A percentile compares a stretch with the other conserved stretches of the same genome.
Conservation (phyloP, 1,140 invertebrate genomes). For the Rhopalosiphum padi region DNA sequence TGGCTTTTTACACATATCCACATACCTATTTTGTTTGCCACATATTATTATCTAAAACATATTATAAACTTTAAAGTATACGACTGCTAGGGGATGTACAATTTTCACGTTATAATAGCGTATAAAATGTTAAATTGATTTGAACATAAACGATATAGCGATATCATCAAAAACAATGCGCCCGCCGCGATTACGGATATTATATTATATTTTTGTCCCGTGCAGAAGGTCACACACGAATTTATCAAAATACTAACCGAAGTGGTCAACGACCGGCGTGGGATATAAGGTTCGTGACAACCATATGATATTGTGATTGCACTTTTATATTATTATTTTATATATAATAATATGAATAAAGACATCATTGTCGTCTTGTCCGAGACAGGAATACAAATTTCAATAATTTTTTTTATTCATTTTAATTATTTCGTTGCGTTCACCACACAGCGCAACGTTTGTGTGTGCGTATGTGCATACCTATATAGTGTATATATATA, state of each 20-base stretch:
- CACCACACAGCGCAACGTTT: background rate
- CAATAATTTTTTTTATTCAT: constrained; percentile 27
- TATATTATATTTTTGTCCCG: background rate
- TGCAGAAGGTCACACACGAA: constrained; percentile 21
- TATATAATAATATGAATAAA: constrained; percentile 44
- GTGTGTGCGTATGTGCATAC: background rate
- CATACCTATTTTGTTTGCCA: no score
- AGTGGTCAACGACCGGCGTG: constrained; percentile 58
- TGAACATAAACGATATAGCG: background rate
- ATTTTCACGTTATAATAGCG: no score
- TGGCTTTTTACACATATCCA: no score
- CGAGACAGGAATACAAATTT: constrained; percentile 55
- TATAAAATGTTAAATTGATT: background rate
- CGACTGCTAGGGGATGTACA: background rate
- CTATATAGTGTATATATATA: background rate
- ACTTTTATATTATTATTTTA: constrained; percentile 54
- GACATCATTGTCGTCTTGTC: constrained; percentile 55
- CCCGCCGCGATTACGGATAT: background rate
- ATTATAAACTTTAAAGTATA: no score
- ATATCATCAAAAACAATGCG: background rate
- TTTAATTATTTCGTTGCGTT: constrained; percentile 22
- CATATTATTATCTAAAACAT: no score
- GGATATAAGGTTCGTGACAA: constrained; percentile 54
- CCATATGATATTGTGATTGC: constrained; percentile 54
- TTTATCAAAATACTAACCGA: constrained; percentile 42